Base-by-base conservation (phyloP, 1,140 invertebrate genomes). In the Pseudomyrmex gracilis region DNA sequence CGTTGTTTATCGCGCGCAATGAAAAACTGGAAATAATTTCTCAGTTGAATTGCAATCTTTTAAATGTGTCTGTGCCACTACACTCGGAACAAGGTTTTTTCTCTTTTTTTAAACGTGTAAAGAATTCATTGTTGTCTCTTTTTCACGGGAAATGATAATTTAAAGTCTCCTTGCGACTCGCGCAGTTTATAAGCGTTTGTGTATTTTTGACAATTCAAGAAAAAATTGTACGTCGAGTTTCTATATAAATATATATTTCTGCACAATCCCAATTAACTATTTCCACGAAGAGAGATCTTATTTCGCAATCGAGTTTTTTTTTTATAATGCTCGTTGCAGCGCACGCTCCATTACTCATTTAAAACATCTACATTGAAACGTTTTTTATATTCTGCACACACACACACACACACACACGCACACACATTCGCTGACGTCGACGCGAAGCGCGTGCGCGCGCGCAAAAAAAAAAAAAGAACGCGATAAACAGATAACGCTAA, bases 401-500 rank as follows among this genome's bases (percentile, higher is more conserved):
- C 47, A 7, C n/a, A n/a, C n/a, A n/a, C n/a, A n/a, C n/a, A n/a
- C n/a, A n/a, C n/a, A n/a, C n/a, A n/a, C n/a, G 34, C 34, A 34
- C 34, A 20, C 43, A 47, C 47, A 7, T 68, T 22, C n/a, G 22
- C 15, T 9, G n/a, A 15, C 53, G 13, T 47, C 68, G 20, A 47
- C 17, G 12, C 24, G 7, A 47, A 13, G 4, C 5, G 34, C 20
- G 10, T n/a, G 15, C n/a, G 4, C 5, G 34, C 20, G 10, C 17
- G 15, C n/a, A 34, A 34, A 34, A 34, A 34, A 9, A 58, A 20
- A 20, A 77, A 24, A 45, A 68, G 57, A 78, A 57, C n/a, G 8
- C 3, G 20, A 66, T 53, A 68, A 45, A 43, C 51, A 47, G 15
- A 78, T 57, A 78, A 68, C 17, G 15, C 51, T 58, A 78, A 78